Evolutionary conservation across 2,888 invertebrate genomes (phyloP), one percentile per base, ranked within the genome.

Genomic region (Agrotis segetum): DNA sequence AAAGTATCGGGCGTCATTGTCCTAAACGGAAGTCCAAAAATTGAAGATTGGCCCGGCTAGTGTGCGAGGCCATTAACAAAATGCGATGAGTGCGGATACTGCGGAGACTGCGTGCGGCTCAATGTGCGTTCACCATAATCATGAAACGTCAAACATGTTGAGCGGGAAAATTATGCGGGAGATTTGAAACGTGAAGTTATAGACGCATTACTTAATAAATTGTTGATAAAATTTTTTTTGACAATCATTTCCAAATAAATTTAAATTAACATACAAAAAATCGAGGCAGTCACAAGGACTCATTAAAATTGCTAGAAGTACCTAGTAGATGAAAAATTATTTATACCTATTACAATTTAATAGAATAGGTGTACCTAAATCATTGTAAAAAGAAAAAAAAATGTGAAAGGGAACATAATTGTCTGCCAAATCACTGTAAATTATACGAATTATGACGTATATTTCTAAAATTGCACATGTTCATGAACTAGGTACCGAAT

Each of bases 101-200:
- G n/a, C n/a, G n/a, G n/a, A n/a, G n/a, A n/a, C n/a, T n/a, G n/a
- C n/a, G n/a, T n/a, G n/a, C n/a, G n/a, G n/a, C n/a, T n/a, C n/a
- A n/a, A n/a, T n/a, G n/a, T n/a, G n/a, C n/a, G n/a, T n/a, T n/a
- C n/a, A n/a, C n/a, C n/a, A n/a, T n/a, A n/a, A 59, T 16, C 17
- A 49, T 21, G 19, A 24, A 52, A 70, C 34, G 53, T 70, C 81
- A 63, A 13, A 40, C 1, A 24, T 16, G n/a, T 70, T 59, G 29
- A 63, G 66, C 81, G 78, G 81, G 81, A 81, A 78, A 71, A 60
- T 17, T 21, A 0, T 47, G 77, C 78, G 78, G 63, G 34, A 40
- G 24, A 49, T 46, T 81, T 76, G 0, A 66, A 81, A 66, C 3
- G 3, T n/a, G 16, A 47, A 40, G 9, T 13, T 40, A 29, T 19